These are phyloP conservation scores for Crotalus helleri DNA, from an alignment of 2,113 vertebrate genomes.

Conservation along the genomic window DNA sequence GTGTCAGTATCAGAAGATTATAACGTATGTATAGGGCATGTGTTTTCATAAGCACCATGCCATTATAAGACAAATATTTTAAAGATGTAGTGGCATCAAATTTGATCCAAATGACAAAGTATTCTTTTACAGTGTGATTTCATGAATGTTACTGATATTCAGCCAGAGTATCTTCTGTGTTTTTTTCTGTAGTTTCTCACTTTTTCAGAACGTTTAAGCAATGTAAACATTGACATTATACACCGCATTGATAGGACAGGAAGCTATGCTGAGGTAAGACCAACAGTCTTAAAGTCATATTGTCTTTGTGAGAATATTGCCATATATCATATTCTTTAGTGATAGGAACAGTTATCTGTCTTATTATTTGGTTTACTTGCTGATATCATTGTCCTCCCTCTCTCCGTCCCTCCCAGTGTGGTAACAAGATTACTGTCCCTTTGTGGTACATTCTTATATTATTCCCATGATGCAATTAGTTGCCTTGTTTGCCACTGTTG, in stretches of 20 bases:
- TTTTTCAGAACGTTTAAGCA: conserved; percentile 91
- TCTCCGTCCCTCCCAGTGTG: background rate
- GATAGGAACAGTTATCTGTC: background rate
- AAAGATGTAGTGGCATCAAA: background rate
- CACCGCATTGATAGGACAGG: conserved; percentile 93
- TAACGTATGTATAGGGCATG: background rate
- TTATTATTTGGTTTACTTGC: background rate
- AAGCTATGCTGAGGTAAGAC: conserved; percentile 85
- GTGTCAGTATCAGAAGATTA: background rate
- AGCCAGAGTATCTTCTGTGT: background rate
- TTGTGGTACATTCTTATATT: background rate
- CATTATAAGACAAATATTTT: background rate
- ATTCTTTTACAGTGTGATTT: background rate
- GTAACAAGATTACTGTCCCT: background rate
- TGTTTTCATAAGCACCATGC: background rate
- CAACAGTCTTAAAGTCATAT: background rate
- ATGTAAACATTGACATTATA: conserved; percentile 93
- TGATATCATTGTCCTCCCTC: background rate
- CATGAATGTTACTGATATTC: background rate
- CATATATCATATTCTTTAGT: background rate
- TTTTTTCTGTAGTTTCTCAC: conserved; percentile 85
- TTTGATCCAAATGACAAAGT: background rate
- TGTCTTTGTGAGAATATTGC: background rate
- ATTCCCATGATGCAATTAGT: background rate
- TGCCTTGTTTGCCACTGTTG: background rate